Evolutionary conservation across 2,888 invertebrate genomes (phyloP).

Genomic region (Nesidiocoris tenuis): DNA sequence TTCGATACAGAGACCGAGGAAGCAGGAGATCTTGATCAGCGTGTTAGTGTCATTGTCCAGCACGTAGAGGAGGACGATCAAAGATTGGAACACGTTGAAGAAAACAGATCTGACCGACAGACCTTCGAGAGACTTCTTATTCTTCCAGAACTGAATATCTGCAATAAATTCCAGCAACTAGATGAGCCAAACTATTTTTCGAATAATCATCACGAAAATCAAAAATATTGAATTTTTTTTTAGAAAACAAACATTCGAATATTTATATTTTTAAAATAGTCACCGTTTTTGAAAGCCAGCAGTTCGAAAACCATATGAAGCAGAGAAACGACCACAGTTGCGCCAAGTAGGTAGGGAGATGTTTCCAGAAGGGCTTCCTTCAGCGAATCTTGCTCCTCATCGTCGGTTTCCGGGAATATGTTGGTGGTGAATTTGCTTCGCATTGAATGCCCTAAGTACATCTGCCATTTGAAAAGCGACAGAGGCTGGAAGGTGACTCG

Average conservation of each 20-base stretch:
- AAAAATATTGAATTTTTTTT: neutral
- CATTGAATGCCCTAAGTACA: constrained; percentile 96
- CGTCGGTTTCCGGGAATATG: constrained; percentile 68
- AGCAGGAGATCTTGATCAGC: constrained; percentile 90
- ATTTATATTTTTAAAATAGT: neutral
- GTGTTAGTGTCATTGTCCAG: constrained; percentile 98
- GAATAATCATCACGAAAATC: no score
- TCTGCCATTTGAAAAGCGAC: constrained; percentile 95
- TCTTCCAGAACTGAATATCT: constrained; percentile 99
- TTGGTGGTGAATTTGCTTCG: constrained; percentile 73
- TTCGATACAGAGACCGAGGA: constrained; percentile 92
- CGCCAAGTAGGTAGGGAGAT: constrained; percentile 87
- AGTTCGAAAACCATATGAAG: constrained; percentile 97
- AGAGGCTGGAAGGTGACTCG: constrained; percentile 82
- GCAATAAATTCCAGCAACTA: constrained; percentile 51
- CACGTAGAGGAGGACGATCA: constrained; percentile 93
- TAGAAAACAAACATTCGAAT: neutral
- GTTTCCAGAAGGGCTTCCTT: constrained; percentile 96
- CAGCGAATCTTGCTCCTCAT: constrained; percentile 83
- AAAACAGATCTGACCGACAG: constrained; percentile 97
- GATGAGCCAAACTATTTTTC: no score
- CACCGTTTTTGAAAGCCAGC: constrained; percentile 96
- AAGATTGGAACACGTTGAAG: constrained; percentile 96
- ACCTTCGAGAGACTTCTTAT: constrained; percentile 93
- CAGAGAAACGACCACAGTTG: constrained; percentile 89